Evolutionary conservation across 2,888 invertebrate genomes (phyloP), one percentile per base, ranked within the genome.

Genomic region (Stenodema calcarata): DNA sequence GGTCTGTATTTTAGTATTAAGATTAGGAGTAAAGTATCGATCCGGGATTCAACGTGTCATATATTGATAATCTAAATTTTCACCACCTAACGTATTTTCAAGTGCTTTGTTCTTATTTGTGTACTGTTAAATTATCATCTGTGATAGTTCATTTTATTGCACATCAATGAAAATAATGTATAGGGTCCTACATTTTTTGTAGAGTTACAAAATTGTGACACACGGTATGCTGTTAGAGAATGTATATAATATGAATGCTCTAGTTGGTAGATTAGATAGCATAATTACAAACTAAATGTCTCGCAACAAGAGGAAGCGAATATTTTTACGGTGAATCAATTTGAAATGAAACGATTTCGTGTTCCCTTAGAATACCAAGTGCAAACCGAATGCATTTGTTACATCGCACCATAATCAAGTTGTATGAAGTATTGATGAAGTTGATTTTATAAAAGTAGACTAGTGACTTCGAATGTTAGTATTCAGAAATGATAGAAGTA

Each of bases 21-120:
- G 2, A n/a, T 62, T 79, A 79, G 79, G 35, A 70, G 42, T 76
- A 50, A 9, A 78, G 35, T 18, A 79, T 41, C 69, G 30, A 87
- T 50, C 86, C 86, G 87, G 87, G 83, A 88, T 88, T 88, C 87
- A 44, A 87, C 44, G 87, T 88, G 87, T 88, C 87, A 88, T 88
- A 87, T 27, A 76, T 75, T 81, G 76, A 23, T 42, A 78, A 35
- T 69, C 73, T 73, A 78, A 70, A 54, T 76, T 84, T 47, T 35
- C 14, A 85, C 62, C 79, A 78, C 69, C 16, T n/a, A 81, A 44
- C n/a, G 47, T 78, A 44, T 86, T 62, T 87, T 50, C 62, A 88
- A 87, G 82, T 87, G 87, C 87, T 88, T 82, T 86, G 35, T 70
- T 86, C 70, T 88, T 50, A 44, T 47, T 87, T 87, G 70, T 50